Conservation (phyloP, 1,140 invertebrate species). For the Drosophila parabipectinata region DNA sequence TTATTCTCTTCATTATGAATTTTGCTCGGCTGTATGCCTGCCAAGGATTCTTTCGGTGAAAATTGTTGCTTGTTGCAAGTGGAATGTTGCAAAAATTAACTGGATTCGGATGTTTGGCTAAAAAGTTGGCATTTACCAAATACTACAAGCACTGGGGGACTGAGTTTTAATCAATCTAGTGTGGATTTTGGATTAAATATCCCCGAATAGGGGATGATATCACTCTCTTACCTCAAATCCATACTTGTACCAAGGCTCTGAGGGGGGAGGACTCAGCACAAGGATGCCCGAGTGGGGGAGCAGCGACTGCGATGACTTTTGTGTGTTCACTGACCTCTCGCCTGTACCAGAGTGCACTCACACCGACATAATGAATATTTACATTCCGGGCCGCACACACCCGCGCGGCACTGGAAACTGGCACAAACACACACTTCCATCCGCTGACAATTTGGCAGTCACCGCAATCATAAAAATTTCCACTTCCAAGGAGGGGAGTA, state of each 20-base stretch:
- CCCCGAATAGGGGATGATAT: no score
- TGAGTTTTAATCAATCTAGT: no score
- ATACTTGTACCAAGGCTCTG: no score
- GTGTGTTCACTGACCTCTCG: conserved; percentile 54
- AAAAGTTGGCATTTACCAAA: neutral
- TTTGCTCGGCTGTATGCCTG: conserved; percentile 11
- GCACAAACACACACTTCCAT: conserved; percentile 33
- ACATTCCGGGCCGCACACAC: conserved; percentile 48
- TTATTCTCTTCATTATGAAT: conserved; percentile 25
- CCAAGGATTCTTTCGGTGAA: conserved; percentile 10
- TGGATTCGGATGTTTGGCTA: neutral
- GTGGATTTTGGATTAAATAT: no score
- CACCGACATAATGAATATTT: conserved; percentile 62
- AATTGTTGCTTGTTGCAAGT: conserved; percentile 9
- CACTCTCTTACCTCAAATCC: no score
- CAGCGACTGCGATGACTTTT: conserved; percentile 8
- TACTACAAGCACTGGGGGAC: neutral
- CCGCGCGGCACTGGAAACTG: neutral
- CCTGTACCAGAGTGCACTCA: conserved; percentile 11
- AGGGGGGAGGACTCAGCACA: no score
- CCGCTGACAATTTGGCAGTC: conserved; percentile 81
- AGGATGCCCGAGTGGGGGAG: neutral
- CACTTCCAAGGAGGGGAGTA: conserved; percentile 28
- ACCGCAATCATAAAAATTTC: conserved; percentile 82
- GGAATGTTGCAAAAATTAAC: neutral